Conservation (phyloP, 1,140 invertebrate genomes). For the Formica exsecta region DNA sequence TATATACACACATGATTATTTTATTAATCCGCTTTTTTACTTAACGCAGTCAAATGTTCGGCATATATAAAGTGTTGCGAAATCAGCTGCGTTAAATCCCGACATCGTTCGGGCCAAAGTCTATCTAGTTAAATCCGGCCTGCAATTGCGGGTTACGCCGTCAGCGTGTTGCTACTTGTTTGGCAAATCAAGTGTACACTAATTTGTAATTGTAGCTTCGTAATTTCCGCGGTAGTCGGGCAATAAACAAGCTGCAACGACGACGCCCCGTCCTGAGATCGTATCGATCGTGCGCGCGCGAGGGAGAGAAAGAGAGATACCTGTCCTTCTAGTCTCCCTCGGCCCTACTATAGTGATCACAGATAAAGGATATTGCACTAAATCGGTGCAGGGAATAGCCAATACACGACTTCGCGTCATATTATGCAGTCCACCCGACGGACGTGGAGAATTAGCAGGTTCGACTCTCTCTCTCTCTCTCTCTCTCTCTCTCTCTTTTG, state of each 20-base stretch:
- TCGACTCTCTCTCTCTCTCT: neutral
- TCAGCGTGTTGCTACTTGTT: conserved; percentile 59
- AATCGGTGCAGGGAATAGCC: conserved; percentile 19
- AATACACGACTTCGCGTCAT: conserved; percentile 32
- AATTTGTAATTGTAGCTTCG: conserved; percentile 63
- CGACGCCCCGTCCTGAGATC: conserved; percentile 49
- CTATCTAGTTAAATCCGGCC: conserved; percentile 44
- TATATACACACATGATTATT: neutral
- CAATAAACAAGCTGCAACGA: conserved; percentile 57
- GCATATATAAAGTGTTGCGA: conserved; percentile 1
- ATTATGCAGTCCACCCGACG: conserved; percentile 20
- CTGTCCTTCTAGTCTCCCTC: conserved; percentile 19
- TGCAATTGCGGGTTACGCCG: conserved; percentile 53
- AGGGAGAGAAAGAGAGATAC: too few species aligned
- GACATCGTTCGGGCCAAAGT: conserved; percentile 6
- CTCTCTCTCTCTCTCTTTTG: neutral
- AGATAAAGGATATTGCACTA: conserved; percentile 44
- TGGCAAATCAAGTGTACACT: conserved; percentile 58
- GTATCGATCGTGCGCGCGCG: conserved; percentile 43
- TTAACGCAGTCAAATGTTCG: neutral
- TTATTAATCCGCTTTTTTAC: conserved; percentile 12
- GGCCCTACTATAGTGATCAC: neutral
- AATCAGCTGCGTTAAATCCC: conserved; percentile 41
- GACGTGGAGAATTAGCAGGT: conserved; percentile 22
- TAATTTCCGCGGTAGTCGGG: conserved; percentile 51